Conservation (phyloP, 53 echinoderm and acorn worm species). For the Glandiceps talaboti region DNA sequence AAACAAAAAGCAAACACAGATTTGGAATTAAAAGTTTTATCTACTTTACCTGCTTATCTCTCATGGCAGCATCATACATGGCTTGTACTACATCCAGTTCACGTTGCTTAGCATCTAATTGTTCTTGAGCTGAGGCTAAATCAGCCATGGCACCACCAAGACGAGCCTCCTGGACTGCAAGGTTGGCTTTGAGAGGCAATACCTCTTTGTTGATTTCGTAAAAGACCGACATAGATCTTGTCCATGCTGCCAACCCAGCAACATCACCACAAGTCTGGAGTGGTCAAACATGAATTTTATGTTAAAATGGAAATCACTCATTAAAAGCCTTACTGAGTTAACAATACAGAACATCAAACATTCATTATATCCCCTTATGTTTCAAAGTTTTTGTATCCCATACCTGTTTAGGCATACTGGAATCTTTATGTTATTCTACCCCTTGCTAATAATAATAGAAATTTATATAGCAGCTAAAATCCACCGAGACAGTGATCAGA, state of each 20-base stretch:
- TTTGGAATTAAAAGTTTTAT: no score
- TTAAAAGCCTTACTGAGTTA: background rate
- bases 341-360: background rate
- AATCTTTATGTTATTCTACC: no score
- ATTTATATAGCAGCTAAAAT: no score
- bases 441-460: no score
- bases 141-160: slow-evolving; percentile 65
- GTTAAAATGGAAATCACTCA: no score
- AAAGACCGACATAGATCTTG: slow-evolving; percentile 92
- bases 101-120: slow-evolving; percentile 82
- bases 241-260: slow-evolving; percentile 81
- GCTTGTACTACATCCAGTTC: slow-evolving; percentile 94
- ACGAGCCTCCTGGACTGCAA: slow-evolving; percentile 70
- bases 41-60: slow-evolving; percentile 94
- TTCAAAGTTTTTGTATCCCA: background rate
- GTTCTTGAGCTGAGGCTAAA: slow-evolving; percentile 63
- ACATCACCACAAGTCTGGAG: slow-evolving; percentile 90
- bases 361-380: background rate
- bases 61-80: slow-evolving; percentile 92
- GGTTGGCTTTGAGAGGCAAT: slow-evolving; percentile 90
- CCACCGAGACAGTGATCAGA: no score
- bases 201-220: slow-evolving; percentile 92
- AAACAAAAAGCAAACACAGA: no score
- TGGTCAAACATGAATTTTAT: no score
- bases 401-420: no score